Evolutionary conservation across 2,888 invertebrate species (phyloP).

Genomic region (Cephalotes varians): DNA sequence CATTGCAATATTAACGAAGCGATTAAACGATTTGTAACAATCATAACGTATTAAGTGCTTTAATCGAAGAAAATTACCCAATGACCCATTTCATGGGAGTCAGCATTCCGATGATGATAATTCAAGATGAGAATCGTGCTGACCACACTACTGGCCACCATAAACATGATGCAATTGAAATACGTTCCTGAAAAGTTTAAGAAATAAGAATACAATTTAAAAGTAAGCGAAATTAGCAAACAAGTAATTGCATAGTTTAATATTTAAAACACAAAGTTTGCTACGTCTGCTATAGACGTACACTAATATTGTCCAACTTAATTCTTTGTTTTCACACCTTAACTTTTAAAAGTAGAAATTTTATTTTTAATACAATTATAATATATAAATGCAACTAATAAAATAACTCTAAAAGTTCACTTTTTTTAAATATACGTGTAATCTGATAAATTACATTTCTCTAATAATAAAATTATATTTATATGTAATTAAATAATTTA

Average conservation of each 20-base stretch:
- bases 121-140: slow-evolving; percentile 99
- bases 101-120: slow-evolving; percentile 98
- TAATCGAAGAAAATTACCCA: slow-evolving; percentile 90
- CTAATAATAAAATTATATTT: neutral
- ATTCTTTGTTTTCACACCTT: neutral
- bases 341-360: neutral
- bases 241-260: neutral
- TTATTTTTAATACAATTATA: neutral
- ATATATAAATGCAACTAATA: neutral
- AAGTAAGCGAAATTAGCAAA: neutral
- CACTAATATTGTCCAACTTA: neutral
- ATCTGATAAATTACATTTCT: neutral
- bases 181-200: slow-evolving; percentile 91
- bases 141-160: slow-evolving; percentile 99
- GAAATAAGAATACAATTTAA: neutral
- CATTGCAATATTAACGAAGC: neutral
- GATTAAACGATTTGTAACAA: slow-evolving; percentile 15
- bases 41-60: neutral
- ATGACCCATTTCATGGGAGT: slow-evolving; percentile 98
- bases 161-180: slow-evolving; percentile 99
- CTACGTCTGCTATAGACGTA: neutral
- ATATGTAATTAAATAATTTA: neutral
- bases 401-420: neutral
- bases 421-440: neutral
- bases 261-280: neutral